Conservation (phyloP, 2,797 vertebrate species). For the Tamandua tetradactyla region DNA sequence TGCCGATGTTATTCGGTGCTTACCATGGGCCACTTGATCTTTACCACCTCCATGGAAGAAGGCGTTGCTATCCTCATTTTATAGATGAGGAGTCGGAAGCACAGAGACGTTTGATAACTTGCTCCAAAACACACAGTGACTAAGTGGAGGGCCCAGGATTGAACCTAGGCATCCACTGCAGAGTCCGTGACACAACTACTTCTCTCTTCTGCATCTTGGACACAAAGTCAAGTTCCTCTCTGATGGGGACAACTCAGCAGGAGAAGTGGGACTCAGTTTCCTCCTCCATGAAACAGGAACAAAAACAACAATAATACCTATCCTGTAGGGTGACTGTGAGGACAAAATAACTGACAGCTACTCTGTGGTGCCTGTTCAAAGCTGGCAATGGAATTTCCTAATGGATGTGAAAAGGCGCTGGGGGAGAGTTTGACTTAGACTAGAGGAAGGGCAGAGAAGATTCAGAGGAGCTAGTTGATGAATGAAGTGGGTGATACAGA, state of each 20-base stretch:
- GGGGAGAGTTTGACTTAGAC: not conserved
- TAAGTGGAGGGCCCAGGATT: not conserved
- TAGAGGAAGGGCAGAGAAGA: not conserved
- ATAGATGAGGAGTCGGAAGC: not conserved
- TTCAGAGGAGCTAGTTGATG: not conserved
- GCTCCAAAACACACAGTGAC: not conserved
- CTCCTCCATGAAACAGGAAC: not conserved
- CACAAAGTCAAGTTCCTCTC: not conserved
- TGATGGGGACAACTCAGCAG: not conserved
- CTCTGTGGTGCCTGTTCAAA: too few relatives aligned
- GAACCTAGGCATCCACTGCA: not conserved
- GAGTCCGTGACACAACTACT: not conserved
- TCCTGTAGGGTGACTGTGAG: not conserved
- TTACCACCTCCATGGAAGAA: not conserved
- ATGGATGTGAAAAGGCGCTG: not conserved
- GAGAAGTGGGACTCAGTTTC: not conserved
- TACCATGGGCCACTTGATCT: not conserved
- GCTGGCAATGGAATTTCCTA: not conserved
- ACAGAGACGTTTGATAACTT: not conserved
- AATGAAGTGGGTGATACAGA: fast-evolving
- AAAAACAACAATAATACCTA: fast-evolving
- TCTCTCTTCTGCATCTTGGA: not conserved
- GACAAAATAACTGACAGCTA: not conserved
- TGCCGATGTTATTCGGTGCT: not conserved
- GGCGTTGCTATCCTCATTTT: not conserved